Conservation (phyloP, 2,888 invertebrate species). For the Malthinus flaveolus region DNA sequence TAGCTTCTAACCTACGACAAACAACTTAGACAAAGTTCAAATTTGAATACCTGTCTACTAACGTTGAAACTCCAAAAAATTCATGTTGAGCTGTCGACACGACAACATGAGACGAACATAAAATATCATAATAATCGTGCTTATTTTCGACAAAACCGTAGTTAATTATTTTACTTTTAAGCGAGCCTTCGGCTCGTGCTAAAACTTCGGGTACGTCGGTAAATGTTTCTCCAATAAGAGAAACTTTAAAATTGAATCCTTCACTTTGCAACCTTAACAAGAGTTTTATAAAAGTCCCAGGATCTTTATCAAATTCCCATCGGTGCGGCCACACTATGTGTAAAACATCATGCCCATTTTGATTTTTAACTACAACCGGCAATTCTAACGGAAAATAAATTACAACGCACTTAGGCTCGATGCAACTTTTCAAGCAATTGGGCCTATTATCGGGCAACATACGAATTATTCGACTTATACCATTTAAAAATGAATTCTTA, state of each 20-base stretch:
- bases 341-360: conserved; percentile 40
- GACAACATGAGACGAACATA: conserved; percentile 64
- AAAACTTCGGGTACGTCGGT: conserved; percentile 65
- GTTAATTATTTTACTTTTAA: conserved; percentile 57
- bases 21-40: conserved; percentile 12
- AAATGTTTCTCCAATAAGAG: conserved; percentile 66
- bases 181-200: conserved; percentile 55
- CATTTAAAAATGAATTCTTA: conserved; percentile 65
- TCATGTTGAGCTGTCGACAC: conserved; percentile 76
- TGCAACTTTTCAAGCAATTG: conserved; percentile 58
- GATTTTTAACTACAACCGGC: conserved; percentile 35
- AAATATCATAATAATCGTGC: conserved; percentile 60
- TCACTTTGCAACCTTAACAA: conserved; percentile 57
- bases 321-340: conserved; percentile 76
- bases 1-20: conserved; percentile 67
- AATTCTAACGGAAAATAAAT: conserved; percentile 62
- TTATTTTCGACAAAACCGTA: conserved; percentile 64
- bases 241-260: conserved; percentile 61
- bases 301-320: conserved; percentile 80
- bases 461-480: conserved; percentile 64
- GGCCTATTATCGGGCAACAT: conserved; percentile 67
- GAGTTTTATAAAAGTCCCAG: conserved; percentile 64
- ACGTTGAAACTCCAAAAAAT: conserved; percentile 78
- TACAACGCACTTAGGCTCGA: conserved; percentile 64
- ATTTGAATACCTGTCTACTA: conserved; percentile 42